Evolutionary conservation across 2,797 vertebrate species (phyloP).

Genomic region (Cygnus olor): DNA sequence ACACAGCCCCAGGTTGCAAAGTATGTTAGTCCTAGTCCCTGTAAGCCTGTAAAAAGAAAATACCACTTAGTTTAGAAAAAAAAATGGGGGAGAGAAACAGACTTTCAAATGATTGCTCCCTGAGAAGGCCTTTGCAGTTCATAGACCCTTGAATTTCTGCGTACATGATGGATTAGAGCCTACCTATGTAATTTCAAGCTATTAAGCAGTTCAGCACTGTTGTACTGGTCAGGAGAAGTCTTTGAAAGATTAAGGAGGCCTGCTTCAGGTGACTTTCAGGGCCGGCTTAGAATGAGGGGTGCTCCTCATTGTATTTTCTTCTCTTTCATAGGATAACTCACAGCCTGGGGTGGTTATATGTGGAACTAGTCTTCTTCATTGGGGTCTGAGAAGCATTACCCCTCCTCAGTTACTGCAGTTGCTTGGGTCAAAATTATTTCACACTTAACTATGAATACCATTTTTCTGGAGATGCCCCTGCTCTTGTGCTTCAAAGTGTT

Average conservation of each 20-base stretch:
- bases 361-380: not conserved
- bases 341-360: accelerated
- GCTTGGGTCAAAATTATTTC: not conserved
- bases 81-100: not conserved
- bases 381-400: not conserved
- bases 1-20: not conserved
- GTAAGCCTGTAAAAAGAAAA: not conserved
- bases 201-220: not conserved
- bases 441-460: not conserved
- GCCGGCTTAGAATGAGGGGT: not conserved
- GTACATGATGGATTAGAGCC: not conserved
- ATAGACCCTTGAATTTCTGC: not conserved
- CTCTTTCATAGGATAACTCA: not conserved
- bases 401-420: not conserved
- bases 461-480: not conserved
- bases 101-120: not conserved
- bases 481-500: not conserved
- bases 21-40: not conserved
- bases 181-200: not conserved
- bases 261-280: not conserved
- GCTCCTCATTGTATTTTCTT: not conserved
- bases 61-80: not conserved
- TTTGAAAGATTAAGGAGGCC: not conserved
- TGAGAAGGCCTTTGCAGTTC: not conserved
- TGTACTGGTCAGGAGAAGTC: not conserved